Evolutionary conservation across 2,797 vertebrate genomes (phyloP).

Genomic region (Rousettus madagascariensis): DNA sequence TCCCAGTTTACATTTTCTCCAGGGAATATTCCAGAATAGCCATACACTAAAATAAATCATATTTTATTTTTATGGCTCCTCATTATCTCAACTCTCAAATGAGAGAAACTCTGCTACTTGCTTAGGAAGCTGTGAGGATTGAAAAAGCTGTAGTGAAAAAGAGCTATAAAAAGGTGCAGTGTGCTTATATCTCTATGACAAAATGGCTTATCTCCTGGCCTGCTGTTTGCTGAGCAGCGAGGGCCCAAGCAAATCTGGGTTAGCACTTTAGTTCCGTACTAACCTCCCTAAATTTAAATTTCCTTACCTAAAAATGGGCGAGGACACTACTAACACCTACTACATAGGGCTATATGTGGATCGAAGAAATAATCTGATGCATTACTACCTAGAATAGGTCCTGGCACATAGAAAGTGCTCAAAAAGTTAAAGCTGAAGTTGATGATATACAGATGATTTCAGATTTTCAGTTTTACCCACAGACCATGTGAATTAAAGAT

Average conservation of each 20-base stretch:
- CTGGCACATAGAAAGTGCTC: background rate
- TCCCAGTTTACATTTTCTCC: background rate
- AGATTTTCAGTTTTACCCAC: background rate
- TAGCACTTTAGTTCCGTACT: background rate
- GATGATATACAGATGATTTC: background rate
- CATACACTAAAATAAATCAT: background rate
- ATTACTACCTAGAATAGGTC: too few relatives aligned
- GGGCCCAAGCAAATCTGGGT: too few relatives aligned
- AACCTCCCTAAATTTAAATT: background rate
- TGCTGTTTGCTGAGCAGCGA: background rate
- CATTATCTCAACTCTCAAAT: background rate
- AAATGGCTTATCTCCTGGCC: accelerated
- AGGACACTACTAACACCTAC: background rate
- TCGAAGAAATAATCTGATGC: background rate
- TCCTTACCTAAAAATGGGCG: background rate
- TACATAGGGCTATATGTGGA: background rate
- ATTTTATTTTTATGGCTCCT: background rate
- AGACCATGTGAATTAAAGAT: background rate
- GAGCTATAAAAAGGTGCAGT: accelerated
- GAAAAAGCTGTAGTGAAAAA: background rate
- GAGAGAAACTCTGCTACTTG: background rate
- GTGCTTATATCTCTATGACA: accelerated
- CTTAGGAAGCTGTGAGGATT: background rate
- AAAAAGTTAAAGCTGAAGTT: background rate
- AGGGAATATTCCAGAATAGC: background rate